phyloP scores from a whole-genome alignment of 53 echinoderm and acorn worm genomes.

The Holothuria scabra region DNA sequence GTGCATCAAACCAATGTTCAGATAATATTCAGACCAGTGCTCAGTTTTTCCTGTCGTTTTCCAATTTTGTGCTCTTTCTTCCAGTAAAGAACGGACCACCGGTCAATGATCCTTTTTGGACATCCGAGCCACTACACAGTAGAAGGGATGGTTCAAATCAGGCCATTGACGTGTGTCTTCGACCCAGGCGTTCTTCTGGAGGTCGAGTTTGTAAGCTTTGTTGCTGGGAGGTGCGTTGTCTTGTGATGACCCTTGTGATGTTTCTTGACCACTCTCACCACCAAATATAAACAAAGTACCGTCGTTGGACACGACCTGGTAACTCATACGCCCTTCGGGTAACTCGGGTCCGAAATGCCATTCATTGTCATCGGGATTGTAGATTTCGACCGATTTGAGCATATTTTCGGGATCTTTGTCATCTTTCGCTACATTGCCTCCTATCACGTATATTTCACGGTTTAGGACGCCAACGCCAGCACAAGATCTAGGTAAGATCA shows the following conservation, averaged over 20 bases:
- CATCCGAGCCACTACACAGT: slow-evolving; percentile 83
- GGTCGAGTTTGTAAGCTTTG: slow-evolving; percentile 74
- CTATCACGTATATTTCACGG: slow-evolving; percentile 92
- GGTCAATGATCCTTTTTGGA: slow-evolving; percentile 68
- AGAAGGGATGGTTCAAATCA: slow-evolving; percentile 74
- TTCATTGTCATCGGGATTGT: slow-evolving; percentile 95
- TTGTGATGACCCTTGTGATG: slow-evolving; percentile 36
- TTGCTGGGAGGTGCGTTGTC: slow-evolving; percentile 48
- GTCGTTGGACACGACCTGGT: slow-evolving; percentile 67
- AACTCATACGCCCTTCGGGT: slow-evolving; percentile 88
- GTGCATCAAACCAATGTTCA: too few relatives aligned
- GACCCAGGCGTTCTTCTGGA: slow-evolving; percentile 66
- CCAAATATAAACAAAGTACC: slow-evolving; percentile 86
- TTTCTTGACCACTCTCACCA: slow-evolving; percentile 81
- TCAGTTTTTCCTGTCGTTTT: too few relatives aligned
- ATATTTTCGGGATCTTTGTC: slow-evolving; percentile 96
- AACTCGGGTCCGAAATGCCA: slow-evolving; percentile 99
- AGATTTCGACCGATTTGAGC: slow-evolving; percentile 99
- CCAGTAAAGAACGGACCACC: too few relatives aligned
- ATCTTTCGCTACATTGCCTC: slow-evolving; percentile 90
- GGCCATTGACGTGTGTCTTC: slow-evolving; percentile 91
- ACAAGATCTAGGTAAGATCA: slow-evolving; percentile 93
- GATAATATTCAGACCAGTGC: too few relatives aligned
- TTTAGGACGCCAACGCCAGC: slow-evolving; percentile 86
- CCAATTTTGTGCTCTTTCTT: too few relatives aligned